Evolutionary conservation across 2,888 invertebrate genomes (phyloP), one percentile per base, ranked within the genome.

Genomic region (Rhorus exstirpatorius): DNA sequence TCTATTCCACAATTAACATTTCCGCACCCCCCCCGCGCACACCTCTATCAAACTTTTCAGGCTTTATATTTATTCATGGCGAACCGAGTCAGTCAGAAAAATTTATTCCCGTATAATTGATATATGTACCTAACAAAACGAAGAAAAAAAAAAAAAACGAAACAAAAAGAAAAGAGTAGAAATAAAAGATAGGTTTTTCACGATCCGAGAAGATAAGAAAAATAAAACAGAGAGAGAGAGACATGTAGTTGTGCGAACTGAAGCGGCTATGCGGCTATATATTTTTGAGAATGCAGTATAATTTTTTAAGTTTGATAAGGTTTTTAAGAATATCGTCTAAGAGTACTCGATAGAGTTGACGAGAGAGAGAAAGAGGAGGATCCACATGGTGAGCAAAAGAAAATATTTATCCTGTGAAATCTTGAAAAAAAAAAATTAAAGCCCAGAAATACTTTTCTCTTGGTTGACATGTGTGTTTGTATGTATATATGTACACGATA

Each of bases 211-310:
- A 58, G 65, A 83, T n/a, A n/a, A n/a, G n/a, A n/a, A n/a, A n/a
- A n/a, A n/a, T n/a, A n/a, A n/a, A 46, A 53, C 68, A 85, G 83
- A 51, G 83, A 82, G 67, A 84, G 81, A 79, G 71, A 80, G 72
- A 78, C 49, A 81, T 76, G 83, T 83, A 85, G 83, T 76, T 76
- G 79, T 53, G 84, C 80, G 82, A 86, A 81, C 82, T 81, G 75
- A 85, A 84, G 86, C 88, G 86, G 88, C 89, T 88, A 89, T 83
- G 78, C 78, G 21, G 87, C 89, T 92, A 92, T 93, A n/a, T n/a
- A 93, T 92, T 92, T 93, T 92, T 92, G 92, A 92, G 91, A 92
- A 89, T 88, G 90, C 90, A 87, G 88, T 89, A 89, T 91, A 91
- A 92, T 90, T 91, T 90, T 92, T 91, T 91, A 84, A 77, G 84